Percentiles rank a stretch among this genome's conserved stretches.
Conservation (phyloP, 2,113 vertebrate species). For the Pygoscelis adeliae region DNA sequence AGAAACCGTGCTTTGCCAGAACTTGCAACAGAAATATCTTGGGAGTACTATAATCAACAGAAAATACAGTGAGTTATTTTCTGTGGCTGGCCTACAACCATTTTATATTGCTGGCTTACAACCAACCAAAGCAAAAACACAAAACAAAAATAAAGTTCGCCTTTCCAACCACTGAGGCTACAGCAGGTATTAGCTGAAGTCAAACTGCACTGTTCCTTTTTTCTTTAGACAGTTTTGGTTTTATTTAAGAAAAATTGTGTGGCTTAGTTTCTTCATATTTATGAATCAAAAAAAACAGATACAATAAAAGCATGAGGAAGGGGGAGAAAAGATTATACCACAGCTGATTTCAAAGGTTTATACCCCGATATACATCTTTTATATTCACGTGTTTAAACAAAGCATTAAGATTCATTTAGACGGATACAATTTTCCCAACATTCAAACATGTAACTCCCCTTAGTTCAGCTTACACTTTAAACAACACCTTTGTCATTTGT, state of each 20-base stretch:
- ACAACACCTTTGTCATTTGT: not conserved
- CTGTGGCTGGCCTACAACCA: constrained; percentile 6
- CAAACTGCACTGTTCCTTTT: not conserved
- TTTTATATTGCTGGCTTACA: constrained; percentile 17
- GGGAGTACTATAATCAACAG: constrained; percentile 40
- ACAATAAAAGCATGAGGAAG: not conserved
- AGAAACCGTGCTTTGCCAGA: not conserved
- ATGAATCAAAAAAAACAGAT: not conserved
- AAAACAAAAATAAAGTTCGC: not conserved
- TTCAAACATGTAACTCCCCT: not conserved
- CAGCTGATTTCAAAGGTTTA: not conserved
- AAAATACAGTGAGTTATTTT: constrained; percentile 34
- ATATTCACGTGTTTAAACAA: not conserved
- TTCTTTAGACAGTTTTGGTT: not conserved
- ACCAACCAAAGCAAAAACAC: constrained; percentile 42
- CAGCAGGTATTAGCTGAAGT: not conserved
- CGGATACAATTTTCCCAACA: not conserved
- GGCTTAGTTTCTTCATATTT: not conserved
- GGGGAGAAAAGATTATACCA: not conserved
- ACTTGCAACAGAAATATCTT: constrained; percentile 23
- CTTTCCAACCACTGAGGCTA: not conserved
- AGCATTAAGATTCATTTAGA: not conserved
- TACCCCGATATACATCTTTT: not conserved
- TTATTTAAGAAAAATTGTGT: not conserved
- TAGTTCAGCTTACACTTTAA: not conserved